phyloP scores from a whole-genome alignment of 2,888 invertebrate species.

The Drosophila merina region DNA sequence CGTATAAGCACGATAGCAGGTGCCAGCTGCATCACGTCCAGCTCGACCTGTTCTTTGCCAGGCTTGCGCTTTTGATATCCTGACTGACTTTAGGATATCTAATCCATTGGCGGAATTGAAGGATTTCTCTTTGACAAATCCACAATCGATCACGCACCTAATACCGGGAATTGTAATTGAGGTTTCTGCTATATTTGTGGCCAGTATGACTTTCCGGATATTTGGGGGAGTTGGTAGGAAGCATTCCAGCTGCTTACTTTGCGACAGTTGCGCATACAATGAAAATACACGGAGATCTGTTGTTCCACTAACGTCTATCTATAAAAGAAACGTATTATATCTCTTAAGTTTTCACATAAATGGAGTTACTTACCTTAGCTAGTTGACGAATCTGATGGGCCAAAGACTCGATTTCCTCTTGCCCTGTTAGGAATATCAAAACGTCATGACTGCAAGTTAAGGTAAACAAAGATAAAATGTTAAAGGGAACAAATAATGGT shows the following conservation, averaged over 20 bases:
- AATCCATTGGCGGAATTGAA: constrained; percentile 93
- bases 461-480: background rate
- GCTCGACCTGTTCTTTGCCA: constrained; percentile 97
- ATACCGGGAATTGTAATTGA: constrained; percentile 97
- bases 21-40: constrained; percentile 93
- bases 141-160: constrained; percentile 95
- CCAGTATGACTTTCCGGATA: constrained; percentile 94
- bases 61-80: constrained; percentile 95
- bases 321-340: constrained; percentile 39
- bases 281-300: constrained; percentile 92
- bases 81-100: constrained; percentile 91
- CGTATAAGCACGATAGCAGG: constrained; percentile 94
- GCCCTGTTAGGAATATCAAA: constrained; percentile 96
- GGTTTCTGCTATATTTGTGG: constrained; percentile 99
- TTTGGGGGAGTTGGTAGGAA: constrained; percentile 90
- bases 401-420: constrained; percentile 97
- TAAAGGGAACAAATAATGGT: background rate
- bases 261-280: constrained; percentile 95
- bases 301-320: constrained; percentile 85
- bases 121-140: constrained; percentile 94
- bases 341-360: too few relatives aligned
- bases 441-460: constrained; percentile 91
- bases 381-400: constrained; percentile 90
- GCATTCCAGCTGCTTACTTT: constrained; percentile 93
- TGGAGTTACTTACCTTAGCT: constrained; percentile 85